Base-by-base conservation (phyloP, 2,888 invertebrate species). In the Drosophila anomalata region DNA sequence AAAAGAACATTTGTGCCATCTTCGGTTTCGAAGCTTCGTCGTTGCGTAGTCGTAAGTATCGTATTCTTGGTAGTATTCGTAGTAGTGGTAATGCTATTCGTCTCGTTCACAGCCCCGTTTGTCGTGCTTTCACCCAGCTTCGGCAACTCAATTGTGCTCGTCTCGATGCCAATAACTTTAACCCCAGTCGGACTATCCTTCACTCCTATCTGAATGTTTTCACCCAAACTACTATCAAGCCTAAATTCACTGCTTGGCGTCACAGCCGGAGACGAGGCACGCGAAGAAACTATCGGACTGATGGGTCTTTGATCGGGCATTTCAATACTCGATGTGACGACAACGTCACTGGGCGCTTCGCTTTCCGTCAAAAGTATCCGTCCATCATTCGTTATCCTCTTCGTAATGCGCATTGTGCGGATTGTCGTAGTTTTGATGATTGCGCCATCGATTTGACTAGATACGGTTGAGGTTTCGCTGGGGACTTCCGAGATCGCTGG, bases 381-480 rank as follows among this genome's bases (percentile, higher is more conserved):
- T 69, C 90, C 91, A 73, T 91, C 90, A 55, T 88, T 85, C 52
- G 85, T 83, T 14, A 90, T 78, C 47, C 87, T 89, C 75, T 88
- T 91, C 4, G 87, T 88, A 52, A 89, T 90, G 24, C 81, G 83
- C 84, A 91, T 90, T 17, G 90, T 91, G 41, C 89, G 90, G 73
- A 89, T 90, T n/a, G 90, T 91, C 24, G 91, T 91, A 54, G 90
- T 91, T 60, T 90, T 91, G 22, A 90, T 89, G 36, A 91, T 87
- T 20, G 90, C 86, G 33, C 90, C 89, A 71, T 86, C 85, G 29
- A 81, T 54, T 71, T 87, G 88, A 61, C 89, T 86, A 41, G 87
- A 86, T 63, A 81, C 76, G 2, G 84, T 87, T 50, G 87, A 88
- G 12, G 73, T 48, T 55, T 86, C 85, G 59, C 85, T 88, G 5